These are phyloP conservation scores for Drosophila tanythrix DNA, from an alignment of 2,888 invertebrate genomes.

Conservation along the genomic window DNA sequence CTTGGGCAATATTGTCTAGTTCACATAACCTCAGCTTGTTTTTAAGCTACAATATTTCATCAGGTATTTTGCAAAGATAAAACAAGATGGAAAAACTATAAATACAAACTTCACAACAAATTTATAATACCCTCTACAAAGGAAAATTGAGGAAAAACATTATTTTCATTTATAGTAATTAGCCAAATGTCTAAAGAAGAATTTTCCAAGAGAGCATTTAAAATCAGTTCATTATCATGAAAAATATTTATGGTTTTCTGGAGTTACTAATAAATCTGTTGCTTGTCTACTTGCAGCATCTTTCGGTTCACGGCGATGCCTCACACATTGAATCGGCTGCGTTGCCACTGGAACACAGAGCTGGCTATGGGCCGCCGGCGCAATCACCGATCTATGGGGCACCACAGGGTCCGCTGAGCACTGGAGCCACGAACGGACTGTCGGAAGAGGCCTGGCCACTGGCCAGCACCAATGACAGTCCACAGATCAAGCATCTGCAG, in stretches of 20 bases:
- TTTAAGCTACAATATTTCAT: background rate
- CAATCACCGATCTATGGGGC: constrained; percentile 85
- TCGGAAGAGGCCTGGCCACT: constrained; percentile 95
- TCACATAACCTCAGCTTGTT: background rate
- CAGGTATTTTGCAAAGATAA: background rate
- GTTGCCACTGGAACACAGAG: constrained; percentile 92
- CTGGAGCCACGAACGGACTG: constrained; percentile 85
- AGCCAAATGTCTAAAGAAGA: background rate
- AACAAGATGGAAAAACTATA: background rate
- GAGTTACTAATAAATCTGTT: background rate
- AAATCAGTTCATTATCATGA: background rate
- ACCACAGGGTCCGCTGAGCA: constrained; percentile 81
- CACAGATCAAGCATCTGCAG: constrained; percentile 96
- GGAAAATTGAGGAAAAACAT: background rate
- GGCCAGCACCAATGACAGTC: constrained; percentile 93
- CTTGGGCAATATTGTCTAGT: background rate
- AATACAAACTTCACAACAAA: too few species aligned
- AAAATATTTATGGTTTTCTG: background rate
- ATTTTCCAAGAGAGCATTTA: background rate
- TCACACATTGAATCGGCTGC: constrained; percentile 92
- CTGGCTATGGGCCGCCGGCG: constrained; percentile 89
- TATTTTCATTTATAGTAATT: background rate
- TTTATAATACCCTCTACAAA: too few species aligned
- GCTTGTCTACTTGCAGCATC: constrained; percentile 86
- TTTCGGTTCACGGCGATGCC: constrained; percentile 89